Evolutionary conservation across 2,797 vertebrate species (phyloP).

Genomic region (Spheniscus humboldti): DNA sequence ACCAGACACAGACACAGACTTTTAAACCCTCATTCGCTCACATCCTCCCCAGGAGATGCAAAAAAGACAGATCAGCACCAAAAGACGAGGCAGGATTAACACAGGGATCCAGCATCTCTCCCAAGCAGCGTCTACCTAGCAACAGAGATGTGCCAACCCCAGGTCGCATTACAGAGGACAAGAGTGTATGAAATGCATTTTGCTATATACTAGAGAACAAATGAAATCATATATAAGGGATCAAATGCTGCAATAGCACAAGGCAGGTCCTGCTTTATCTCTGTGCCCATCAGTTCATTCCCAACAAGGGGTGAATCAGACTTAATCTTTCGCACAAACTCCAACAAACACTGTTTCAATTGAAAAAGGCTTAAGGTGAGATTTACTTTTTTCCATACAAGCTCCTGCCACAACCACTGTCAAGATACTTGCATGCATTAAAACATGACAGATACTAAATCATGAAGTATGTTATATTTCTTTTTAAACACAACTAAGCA

Average conservation of each 20-base stretch:
- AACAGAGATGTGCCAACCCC: not conserved
- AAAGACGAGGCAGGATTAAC: not conserved
- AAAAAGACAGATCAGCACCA: not conserved
- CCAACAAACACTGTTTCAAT: not conserved
- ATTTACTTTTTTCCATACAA: not conserved
- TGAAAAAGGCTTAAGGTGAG: constrained; percentile 27
- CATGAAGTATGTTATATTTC: not conserved
- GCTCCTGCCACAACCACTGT: not conserved
- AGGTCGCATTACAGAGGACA: fast-evolving
- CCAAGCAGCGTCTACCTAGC: not conserved
- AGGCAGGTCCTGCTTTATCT: not conserved
- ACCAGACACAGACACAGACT: not conserved
- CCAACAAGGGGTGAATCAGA: not conserved
- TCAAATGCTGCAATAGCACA: not conserved
- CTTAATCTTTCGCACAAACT: not conserved
- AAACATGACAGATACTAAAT: not conserved
- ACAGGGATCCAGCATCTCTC: not conserved
- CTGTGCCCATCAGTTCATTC: not conserved
- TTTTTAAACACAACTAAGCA: not conserved
- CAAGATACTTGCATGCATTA: not conserved
- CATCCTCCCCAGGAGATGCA: not conserved
- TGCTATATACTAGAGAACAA: not conserved
- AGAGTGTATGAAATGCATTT: not conserved
- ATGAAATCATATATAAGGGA: not conserved
- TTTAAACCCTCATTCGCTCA: not conserved